Evolutionary conservation across 2,888 invertebrate genomes (phyloP), one percentile per base, ranked within the genome.

Genomic region (Liposcelis brunnea): DNA sequence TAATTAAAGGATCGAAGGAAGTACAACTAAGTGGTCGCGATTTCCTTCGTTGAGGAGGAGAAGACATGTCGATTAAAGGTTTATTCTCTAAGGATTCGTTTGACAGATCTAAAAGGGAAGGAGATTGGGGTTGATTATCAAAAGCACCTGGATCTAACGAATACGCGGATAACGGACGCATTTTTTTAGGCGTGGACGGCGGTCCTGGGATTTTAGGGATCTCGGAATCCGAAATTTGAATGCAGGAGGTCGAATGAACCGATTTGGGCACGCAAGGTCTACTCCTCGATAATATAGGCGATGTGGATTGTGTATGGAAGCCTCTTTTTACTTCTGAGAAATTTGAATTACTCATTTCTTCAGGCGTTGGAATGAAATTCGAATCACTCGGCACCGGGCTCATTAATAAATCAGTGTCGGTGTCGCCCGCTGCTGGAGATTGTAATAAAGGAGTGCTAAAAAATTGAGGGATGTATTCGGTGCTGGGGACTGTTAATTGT

Each of bases 191-290:
- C 1, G 45, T 34, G n/a, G 40, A 31, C 10, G 44, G 45, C 7
- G 47, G 45, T 2, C 49, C 50, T 0, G 50, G 50, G 8, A 50
- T 49, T 26, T 37, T 47, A 2, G 49, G 47, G 4, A 48, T 47
- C 2, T 44, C 19, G 1, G 46, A 42, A 11, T 44, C 37, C 6
- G 35, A 32, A 14, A 31, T 35, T 12, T 36, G 36, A 18, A 18
- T 35, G 31, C 36, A 10, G 16, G 26, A 2, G 26, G 26, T 10
- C 26, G 38, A 43, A 4, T 34, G 12, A 10, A 34, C 19, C 5
- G 43, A 43, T 16, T 34, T n/a, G 8, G 33, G 16, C 11, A 18
- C 33, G 32, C 7, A 48, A 38, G 26, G 26, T 8, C 26, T 26
- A 8, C 26, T 26, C 26, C 26, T 26, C 5, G 26, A 26, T 8